Conservation (phyloP, 2,113 vertebrate species). For the Damaliscus lunatus region DNA sequence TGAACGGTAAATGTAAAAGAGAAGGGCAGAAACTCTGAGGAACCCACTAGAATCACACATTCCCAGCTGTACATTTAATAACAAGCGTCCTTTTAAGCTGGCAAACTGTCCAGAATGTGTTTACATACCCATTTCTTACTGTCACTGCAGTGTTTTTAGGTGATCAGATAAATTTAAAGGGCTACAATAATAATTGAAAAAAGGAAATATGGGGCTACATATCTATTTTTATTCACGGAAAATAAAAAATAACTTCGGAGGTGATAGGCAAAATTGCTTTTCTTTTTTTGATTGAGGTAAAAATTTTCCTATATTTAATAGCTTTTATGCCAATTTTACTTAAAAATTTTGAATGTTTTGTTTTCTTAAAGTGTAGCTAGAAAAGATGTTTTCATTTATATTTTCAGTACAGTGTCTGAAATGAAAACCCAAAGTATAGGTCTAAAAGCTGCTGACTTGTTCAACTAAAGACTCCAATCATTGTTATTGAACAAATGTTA, state of each 20-base stretch:
- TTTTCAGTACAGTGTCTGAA: neutral
- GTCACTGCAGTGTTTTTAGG: neutral
- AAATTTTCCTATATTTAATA: neutral
- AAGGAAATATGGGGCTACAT: neutral
- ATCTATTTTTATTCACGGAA: neutral
- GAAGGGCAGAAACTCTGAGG: neutral
- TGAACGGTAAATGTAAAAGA: neutral
- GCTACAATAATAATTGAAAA: neutral
- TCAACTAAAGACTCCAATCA: neutral
- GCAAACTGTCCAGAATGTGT: neutral
- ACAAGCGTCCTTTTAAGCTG: neutral
- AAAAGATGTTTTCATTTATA: neutral
- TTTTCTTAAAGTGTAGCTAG: neutral
- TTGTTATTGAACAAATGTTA: constrained; percentile 15
- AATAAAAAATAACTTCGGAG: neutral
- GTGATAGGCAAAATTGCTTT: neutral
- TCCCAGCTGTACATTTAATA: neutral
- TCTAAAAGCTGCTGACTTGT: neutral
- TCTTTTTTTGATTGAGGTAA: neutral
- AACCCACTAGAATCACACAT: neutral
- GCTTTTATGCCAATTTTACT: neutral
- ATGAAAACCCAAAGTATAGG: neutral
- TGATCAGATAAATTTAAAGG: constrained; percentile 2
- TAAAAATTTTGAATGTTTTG: neutral
- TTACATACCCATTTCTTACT: neutral